Percentiles rank a stretch among this genome's conserved stretches.
Conservation (phyloP, 2,797 vertebrate genomes). For the Acipenser ruthenus region DNA sequence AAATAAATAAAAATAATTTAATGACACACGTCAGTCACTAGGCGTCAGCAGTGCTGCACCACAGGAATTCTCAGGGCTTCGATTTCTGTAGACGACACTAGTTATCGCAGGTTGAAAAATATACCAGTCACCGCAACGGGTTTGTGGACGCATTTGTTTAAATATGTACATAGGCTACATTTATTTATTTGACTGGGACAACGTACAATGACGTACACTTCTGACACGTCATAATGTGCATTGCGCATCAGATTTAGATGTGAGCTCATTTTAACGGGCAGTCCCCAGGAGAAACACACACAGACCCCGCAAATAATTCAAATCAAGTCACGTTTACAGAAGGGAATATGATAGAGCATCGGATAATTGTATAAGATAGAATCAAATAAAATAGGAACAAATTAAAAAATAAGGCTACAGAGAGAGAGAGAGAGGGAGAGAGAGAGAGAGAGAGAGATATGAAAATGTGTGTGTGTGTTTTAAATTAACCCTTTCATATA, state of each 20-base stretch:
- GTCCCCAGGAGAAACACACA: slow-evolving; percentile 4
- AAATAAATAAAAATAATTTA: no score
- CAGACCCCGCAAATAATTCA: no score
- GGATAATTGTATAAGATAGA: slow-evolving; percentile 42
- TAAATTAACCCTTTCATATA: no score
- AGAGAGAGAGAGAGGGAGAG: slow-evolving; percentile 12
- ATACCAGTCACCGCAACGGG: no score
- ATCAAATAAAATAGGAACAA: slow-evolving; percentile 36
- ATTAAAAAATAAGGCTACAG: slow-evolving; percentile 28
- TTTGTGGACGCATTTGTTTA: no score
- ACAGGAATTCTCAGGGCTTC: no score
- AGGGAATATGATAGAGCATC: slow-evolving; percentile 57
- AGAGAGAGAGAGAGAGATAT: slow-evolving; percentile 26
- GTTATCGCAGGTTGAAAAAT: no score
- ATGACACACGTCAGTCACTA: no score
- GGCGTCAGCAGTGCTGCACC: no score
- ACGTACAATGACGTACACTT: slow-evolving; percentile 23
- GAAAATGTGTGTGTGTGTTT: slow-evolving; percentile 29
- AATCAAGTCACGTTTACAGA: slow-evolving; percentile 9
- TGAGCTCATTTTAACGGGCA: background rate
- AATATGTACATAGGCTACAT: no score
- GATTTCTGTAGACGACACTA: no score
- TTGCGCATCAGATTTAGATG: slow-evolving; percentile 5
- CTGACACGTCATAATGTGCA: slow-evolving; percentile 25
- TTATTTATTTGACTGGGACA: no score